Evolutionary conservation across 2,888 invertebrate genomes (phyloP), one percentile per base, ranked within the genome.

Genomic region (Calliopum simillimum): DNA sequence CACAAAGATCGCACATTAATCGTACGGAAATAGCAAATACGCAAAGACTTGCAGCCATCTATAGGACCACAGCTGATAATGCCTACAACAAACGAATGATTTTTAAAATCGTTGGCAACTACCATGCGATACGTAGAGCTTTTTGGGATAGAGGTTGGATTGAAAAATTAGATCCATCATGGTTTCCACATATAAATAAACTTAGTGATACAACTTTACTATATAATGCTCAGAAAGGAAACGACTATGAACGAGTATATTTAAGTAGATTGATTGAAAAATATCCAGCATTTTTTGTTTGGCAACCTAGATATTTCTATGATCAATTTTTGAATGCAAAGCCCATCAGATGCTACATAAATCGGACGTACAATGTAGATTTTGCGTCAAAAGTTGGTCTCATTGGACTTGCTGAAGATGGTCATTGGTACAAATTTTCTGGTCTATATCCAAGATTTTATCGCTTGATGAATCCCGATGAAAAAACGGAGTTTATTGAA

Each of bases 81-180:
- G 85, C 86, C 1, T 82, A 80, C 75, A 80, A 80, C 5, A 80
- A 83, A 68, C 79, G 81, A 6, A 80, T 81, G 16, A 85, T 86
- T 41, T 86, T 86, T 41, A 85, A 82, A 4, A 78, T 86, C 3
- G 79, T 79, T 69, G 85, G 85, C 0, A 80, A 82, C 53, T 84
- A 82, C 47, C 75, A 74, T 3, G 80, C 80, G 0, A 77, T 86
- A 8, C 73, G 85, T 12, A 74, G 77, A 8, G 91, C 92, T 0
- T 84, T 94, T 69, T 76, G 89, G 56, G 88, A 89, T 56, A 86
- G 91, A 11, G 93, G 93, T 0, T 94, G 94, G 94, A 85, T 94
- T 2, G 93, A 94, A 84, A 94, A 93, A 84, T 81, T 90, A 43
- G 86, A 89, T 8, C 76, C 81, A 1, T 74, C 71, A 3, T 76